Base-by-base conservation (phyloP, 35 echinoderm and acorn worm species). In the Eucidaris tribuloides region DNA sequence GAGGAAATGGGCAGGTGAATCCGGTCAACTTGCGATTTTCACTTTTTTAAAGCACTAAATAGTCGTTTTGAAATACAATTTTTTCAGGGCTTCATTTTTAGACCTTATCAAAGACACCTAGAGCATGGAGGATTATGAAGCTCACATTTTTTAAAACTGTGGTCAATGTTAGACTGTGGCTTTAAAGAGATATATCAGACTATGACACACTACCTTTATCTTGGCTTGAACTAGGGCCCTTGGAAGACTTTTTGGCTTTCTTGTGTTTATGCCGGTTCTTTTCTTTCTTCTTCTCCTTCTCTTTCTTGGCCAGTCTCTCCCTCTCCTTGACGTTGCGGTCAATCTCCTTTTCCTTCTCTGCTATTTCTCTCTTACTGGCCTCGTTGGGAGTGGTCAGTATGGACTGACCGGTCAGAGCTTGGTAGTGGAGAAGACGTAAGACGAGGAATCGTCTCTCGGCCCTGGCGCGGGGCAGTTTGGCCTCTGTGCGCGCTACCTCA, bases 381-480 rank as follows among this genome's bases (percentile, higher is more conserved):
- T 79, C 76, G 42, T 79, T 79, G 33, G 23, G 36, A 28, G 46
- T 28, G 23, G 50, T 34, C 52, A 82, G 31, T 3, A 60, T 27
- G 25, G 79, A 29, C 29, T 59, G 25, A 32, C 58, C 79, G 58
- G 49, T 82, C 46, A 82, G 40, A 45, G 79, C 15, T 19, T 82
- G 79, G 79, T 82, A 82, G 49, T 84, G 88, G 2, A 90, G 70
- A 1, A 90, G 65, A 17, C 88, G 80, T 40, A 84, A 68, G 2
- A 90, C 41, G 17, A 90, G 81, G 71, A 90, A 90, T 15, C 50
- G 66, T 79, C 88, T 40, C 27, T 90, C 88, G n/a, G 83, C 80
- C 65, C 82, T 55, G 6, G 88, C 81, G 39, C 81, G 59, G 5
- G 42, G 33, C 5, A 90, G 29, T 70, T 90, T 90, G 3, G 71